These are phyloP conservation scores for Drosophila meridionalis DNA, from an alignment of 2,888 invertebrate genomes.

Conservation along the genomic window DNA sequence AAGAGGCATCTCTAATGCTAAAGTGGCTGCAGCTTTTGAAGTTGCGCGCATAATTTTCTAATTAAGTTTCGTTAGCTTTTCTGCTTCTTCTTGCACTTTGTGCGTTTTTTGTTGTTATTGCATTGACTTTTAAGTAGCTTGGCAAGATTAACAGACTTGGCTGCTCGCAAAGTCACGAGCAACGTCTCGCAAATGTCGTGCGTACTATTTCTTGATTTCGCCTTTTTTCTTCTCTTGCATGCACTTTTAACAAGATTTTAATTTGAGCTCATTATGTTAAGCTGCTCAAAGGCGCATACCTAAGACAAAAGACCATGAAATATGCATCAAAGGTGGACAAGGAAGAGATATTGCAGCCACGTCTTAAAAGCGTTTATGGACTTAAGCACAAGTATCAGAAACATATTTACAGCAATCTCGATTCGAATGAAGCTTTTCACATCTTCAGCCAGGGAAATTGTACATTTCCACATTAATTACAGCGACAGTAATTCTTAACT, in stretches of 20 bases:
- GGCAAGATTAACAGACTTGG: conserved; percentile 71
- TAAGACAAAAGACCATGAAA: conserved; percentile 21
- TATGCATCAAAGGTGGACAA: conserved; percentile 18
- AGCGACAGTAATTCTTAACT: not conserved
- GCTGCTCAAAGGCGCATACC: conserved; percentile 56
- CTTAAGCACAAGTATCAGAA: not conserved
- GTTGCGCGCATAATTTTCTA: conserved; percentile 71
- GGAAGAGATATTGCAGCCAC: not conserved
- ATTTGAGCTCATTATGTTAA: conserved; percentile 72
- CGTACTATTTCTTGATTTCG: conserved; percentile 33
- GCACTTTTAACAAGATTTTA: conserved; percentile 75
- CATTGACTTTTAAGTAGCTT: conserved; percentile 79
- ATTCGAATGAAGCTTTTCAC: not conserved
- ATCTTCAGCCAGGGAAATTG: not conserved
- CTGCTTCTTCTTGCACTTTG: conserved; percentile 38
- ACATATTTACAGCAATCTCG: not conserved
- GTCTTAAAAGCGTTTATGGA: not conserved
- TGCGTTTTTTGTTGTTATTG: conserved; percentile 60
- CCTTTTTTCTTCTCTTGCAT: conserved; percentile 14
- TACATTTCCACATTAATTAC: not conserved
- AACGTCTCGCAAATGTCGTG: conserved; percentile 48
- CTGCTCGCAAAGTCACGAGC: conserved; percentile 57
- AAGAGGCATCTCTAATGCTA: conserved; percentile 43
- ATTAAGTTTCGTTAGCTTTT: conserved; percentile 66
- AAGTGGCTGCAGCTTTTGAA: conserved; percentile 53